A percentile compares a stretch with the other conserved stretches of the same genome.
phyloP scores from a whole-genome alignment of 2,113 vertebrate species.

The Halichoeres trimaculatus region DNA sequence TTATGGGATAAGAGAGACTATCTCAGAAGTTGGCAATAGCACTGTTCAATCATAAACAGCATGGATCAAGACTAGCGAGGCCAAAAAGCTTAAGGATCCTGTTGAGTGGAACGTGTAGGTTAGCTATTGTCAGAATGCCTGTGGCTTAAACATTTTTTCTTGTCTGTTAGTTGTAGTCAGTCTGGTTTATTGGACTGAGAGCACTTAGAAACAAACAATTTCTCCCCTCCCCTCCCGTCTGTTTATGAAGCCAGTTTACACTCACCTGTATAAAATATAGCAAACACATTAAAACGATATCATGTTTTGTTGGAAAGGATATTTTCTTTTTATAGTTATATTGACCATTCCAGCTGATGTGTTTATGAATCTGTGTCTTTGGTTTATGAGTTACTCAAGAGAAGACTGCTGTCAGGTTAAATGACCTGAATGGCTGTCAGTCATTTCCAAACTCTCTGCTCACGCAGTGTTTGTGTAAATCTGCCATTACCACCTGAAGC shows the following conservation, averaged over 20 bases:
- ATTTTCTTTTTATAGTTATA: conserved; percentile 1
- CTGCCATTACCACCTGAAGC: conserved; percentile 24
- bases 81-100: too few species aligned
- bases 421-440: background rate
- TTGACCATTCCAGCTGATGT: background rate
- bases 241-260: background rate
- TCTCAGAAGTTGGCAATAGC: too few species aligned
- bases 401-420: background rate
- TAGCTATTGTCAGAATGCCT: too few species aligned
- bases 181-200: too few species aligned
- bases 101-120: too few species aligned
- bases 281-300: background rate
- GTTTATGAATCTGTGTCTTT: background rate
- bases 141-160: too few species aligned
- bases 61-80: too few species aligned
- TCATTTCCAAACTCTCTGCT: background rate
- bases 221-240: too few species aligned
- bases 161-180: too few species aligned
- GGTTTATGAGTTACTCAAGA: conserved; percentile 44
- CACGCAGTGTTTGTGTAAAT: conserved; percentile 1
- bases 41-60: too few species aligned
- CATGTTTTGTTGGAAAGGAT: background rate
- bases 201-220: too few species aligned
- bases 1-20: too few species aligned
- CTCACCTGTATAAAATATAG: background rate